Evolutionary conservation across 2,797 vertebrate species (phyloP).

Genomic region (Hyperoplus immaculatus): DNA sequence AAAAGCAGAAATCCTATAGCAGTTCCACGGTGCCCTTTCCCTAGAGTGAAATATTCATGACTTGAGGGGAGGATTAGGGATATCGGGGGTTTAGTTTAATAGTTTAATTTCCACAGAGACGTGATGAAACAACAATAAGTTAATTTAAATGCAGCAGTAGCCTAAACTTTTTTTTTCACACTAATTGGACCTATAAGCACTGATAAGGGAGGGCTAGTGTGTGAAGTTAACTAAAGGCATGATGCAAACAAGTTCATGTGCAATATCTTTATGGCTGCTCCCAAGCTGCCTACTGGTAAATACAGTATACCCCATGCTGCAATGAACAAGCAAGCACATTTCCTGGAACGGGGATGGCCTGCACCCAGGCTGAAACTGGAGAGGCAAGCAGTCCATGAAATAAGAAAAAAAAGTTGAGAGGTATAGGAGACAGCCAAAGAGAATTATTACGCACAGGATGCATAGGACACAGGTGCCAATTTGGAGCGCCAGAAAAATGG

Average conservation of each 20-base stretch:
- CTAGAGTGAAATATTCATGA: conserved; percentile 8
- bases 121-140: background rate
- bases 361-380: conserved; percentile 43
- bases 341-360: conserved; percentile 23
- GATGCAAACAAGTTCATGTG: conserved; percentile 50
- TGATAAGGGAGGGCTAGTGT: conserved; percentile 23
- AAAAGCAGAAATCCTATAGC: conserved; percentile 9
- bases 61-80: conserved; percentile 23
- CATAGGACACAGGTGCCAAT: conserved; percentile 17
- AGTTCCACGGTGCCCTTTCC: background rate
- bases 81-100: conserved; percentile 28
- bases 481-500: conserved; percentile 30
- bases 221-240: conserved; percentile 34
- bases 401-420: conserved; percentile 25
- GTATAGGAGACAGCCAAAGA: conserved; percentile 36
- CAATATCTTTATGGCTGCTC: conserved; percentile 48
- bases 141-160: conserved; percentile 43
- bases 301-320: conserved; percentile 28
- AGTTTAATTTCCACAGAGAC: conserved; percentile 47
- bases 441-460: conserved; percentile 34
- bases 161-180: conserved; percentile 3
- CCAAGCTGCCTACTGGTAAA: conserved; percentile 44
- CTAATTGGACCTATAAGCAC: conserved; percentile 52
- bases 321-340: conserved; percentile 49
- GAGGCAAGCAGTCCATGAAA: conserved; percentile 30